A percentile compares a stretch with the other conserved stretches of the same genome.
Conservation (phyloP, 2,888 invertebrate species). For the Ramazzottius varieornatus region DNA sequence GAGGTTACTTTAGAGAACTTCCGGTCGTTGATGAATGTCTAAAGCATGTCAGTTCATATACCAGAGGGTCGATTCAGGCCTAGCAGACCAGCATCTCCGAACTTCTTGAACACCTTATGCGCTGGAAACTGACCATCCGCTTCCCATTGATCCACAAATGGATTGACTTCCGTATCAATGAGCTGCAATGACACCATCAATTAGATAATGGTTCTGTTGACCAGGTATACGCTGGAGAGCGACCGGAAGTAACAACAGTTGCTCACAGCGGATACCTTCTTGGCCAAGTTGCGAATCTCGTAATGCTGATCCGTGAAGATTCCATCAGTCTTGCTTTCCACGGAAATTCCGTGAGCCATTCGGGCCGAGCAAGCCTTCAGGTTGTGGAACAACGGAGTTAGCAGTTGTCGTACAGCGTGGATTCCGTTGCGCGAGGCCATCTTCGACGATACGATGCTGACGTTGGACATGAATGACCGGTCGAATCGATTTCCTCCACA, state of each 20-base stretch:
- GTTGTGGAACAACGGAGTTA: no score
- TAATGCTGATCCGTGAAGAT: not conserved
- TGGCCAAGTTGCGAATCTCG: not conserved
- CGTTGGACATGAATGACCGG: no score
- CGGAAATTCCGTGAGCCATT: no score
- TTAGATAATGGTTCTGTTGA: no score
- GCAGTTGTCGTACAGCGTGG: no score
- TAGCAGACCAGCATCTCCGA: slow-evolving; percentile 29
- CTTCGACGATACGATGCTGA: no score
- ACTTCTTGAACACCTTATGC: slow-evolving; percentile 27
- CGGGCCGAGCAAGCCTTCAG: no score
- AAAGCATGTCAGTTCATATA: no score
- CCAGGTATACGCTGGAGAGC: no score
- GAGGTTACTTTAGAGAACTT: not conserved
- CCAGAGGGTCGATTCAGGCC: slow-evolving; percentile 26
- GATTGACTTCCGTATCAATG: slow-evolving; percentile 29
- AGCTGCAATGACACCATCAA: slow-evolving; percentile 21
- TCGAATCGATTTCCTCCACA: no score
- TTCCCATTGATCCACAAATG: slow-evolving; percentile 31
- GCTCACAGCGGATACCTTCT: not conserved
- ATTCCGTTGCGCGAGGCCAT: no score
- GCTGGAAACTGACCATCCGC: slow-evolving; percentile 26
- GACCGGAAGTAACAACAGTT: not conserved
- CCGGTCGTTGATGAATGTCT: not conserved
- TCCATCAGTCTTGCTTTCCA: not conserved